These are phyloP conservation scores for Brachionus angularis DNA, from an alignment of 1,140 invertebrate genomes.

Conservation along the genomic window DNA sequence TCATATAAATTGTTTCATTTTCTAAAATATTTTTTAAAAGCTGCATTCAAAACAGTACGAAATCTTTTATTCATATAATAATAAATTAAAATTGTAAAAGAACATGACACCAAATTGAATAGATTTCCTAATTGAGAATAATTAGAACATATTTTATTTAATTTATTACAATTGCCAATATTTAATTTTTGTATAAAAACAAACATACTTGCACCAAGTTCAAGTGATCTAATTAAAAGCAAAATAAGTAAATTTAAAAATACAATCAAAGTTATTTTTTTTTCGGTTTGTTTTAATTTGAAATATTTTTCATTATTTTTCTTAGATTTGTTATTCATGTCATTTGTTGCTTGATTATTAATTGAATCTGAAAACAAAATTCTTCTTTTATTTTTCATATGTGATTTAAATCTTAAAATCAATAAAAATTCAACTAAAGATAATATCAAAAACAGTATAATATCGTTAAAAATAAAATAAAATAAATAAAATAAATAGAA, in stretches of 20 bases:
- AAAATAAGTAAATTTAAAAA: not conserved
- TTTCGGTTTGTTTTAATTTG: not conserved
- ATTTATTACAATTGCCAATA: not conserved
- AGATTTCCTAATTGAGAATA: not conserved
- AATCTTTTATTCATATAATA: constrained; percentile 16
- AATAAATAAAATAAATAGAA: not conserved
- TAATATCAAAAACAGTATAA: not conserved
- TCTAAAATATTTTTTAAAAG: no score
- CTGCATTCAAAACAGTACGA: no score
- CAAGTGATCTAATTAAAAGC: not conserved
- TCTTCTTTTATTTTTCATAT: not conserved
- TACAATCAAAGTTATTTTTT: not conserved
- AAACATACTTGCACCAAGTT: not conserved
- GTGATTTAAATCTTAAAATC: not conserved
- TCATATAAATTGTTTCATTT: no score
- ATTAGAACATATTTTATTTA: not conserved
- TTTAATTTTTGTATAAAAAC: constrained; percentile 15
- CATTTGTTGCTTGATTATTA: no score
- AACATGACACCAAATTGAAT: constrained; percentile 5
- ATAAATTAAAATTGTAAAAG: not conserved
- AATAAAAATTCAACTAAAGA: not conserved
- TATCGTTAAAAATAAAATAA: constrained; percentile 10
- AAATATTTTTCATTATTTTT: not conserved
- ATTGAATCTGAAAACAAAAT: no score
- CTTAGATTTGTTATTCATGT: no score